Conservation (phyloP, 2,113 vertebrate genomes). For the Indri indri region DNA sequence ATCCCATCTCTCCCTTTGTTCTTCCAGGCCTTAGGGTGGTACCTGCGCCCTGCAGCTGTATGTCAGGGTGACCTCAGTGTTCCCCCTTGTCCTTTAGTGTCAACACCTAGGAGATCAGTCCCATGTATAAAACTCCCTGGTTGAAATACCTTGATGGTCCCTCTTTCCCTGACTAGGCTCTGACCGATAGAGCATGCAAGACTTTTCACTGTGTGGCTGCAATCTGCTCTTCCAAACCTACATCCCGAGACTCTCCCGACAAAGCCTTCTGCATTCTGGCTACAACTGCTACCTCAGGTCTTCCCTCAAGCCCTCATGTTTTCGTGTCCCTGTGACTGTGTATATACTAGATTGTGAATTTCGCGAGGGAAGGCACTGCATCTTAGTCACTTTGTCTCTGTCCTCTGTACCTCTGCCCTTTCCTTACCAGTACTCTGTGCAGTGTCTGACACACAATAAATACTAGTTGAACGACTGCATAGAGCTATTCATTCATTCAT, state of each 20-base stretch:
- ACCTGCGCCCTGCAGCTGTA: neutral
- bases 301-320: neutral
- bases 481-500: neutral
- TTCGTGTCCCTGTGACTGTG: neutral
- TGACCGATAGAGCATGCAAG: neutral
- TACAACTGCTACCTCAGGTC: neutral
- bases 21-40: neutral
- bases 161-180: neutral
- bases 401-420: neutral
- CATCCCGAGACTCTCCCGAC: neutral
- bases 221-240: neutral
- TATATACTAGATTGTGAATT: neutral
- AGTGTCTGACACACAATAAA: neutral
- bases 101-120: neutral
- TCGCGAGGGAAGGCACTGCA: neutral
- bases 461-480: neutral
- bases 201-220: neutral
- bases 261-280: neutral
- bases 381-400: neutral
- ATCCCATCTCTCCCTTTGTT: too few species aligned
- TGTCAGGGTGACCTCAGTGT: neutral
- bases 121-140: neutral
- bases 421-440: neutral
- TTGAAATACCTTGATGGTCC: neutral
- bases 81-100: neutral